Evolutionary conservation across 2,113 vertebrate species (phyloP).

Genomic region (Panurus biarmicus): DNA sequence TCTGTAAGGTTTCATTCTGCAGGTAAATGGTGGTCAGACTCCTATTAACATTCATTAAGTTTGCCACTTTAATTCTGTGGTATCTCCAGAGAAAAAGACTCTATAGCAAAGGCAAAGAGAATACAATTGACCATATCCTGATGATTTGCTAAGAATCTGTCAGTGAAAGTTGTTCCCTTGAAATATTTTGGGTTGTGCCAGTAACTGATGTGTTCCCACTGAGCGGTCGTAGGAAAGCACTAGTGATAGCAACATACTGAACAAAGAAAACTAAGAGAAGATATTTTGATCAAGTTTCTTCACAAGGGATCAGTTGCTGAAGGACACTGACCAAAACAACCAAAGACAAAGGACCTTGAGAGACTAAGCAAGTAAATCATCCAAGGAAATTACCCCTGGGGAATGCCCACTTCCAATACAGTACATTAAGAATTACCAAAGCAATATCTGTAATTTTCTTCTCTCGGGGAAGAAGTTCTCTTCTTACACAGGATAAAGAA

Average conservation of each 20-base stretch:
- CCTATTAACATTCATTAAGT: not conserved
- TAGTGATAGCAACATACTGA: not conserved
- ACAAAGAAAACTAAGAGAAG: not conserved
- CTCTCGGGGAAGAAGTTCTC: not conserved
- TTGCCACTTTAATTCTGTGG: not conserved
- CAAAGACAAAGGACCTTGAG: not conserved
- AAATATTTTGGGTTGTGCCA: not conserved
- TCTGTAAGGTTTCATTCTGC: not conserved
- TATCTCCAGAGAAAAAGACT: not conserved
- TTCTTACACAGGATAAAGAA: not conserved
- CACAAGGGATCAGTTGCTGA: not conserved
- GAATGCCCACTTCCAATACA: not conserved
- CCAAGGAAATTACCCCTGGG: not conserved
- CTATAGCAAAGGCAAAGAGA: not conserved
- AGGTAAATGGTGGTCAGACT: not conserved
- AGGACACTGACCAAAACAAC: not conserved
- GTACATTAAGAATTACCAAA: not conserved
- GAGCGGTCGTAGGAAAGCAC: rapidly evolving
- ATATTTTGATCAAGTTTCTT: not conserved
- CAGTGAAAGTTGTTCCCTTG: not conserved
- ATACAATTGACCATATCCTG: not conserved
- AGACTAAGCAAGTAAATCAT: not conserved
- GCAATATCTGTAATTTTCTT: not conserved
- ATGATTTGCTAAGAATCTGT: not conserved
- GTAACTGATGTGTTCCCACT: not conserved